phyloP scores from a whole-genome alignment of 2,888 invertebrate species.

The Drosophila multiciliata region DNA sequence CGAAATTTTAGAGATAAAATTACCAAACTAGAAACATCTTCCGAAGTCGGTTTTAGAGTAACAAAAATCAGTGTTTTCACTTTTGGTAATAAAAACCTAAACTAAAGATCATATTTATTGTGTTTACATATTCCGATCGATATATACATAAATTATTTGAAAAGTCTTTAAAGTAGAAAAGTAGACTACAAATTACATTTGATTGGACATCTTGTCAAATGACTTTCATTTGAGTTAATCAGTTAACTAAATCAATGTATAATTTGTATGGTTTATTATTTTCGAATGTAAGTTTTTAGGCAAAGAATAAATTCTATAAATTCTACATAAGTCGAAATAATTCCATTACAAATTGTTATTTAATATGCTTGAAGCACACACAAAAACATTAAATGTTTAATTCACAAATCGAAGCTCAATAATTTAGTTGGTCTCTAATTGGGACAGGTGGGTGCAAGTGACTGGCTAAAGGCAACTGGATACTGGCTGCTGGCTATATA shows the following conservation, averaged over 20 bases:
- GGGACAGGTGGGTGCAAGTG: not conserved
- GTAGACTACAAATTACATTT: not conserved
- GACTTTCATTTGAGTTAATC: not conserved
- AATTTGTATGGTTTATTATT: not conserved
- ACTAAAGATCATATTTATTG: not conserved
- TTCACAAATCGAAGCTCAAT: not conserved
- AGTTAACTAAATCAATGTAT: not conserved
- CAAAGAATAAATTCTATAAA: not conserved
- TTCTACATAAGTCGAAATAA: not conserved
- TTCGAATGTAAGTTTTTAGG: not conserved
- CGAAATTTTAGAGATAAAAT: not conserved
- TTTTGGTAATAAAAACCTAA: not conserved
- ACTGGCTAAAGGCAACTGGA: not conserved
- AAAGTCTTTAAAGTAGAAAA: not conserved
- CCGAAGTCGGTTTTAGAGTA: not conserved
- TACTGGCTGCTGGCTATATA: not conserved
- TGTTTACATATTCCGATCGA: not conserved
- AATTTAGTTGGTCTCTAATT: not conserved
- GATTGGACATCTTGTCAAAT: not conserved
- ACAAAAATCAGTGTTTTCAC: not conserved
- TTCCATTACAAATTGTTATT: not conserved
- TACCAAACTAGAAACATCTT: not conserved
- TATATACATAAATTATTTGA: not conserved
- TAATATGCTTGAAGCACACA: not conserved
- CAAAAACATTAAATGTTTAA: not conserved